Percentiles rank a stretch among this genome's conserved stretches.
Evolutionary conservation across 2,113 vertebrate species (phyloP).

Genomic region (Strix aluco): DNA sequence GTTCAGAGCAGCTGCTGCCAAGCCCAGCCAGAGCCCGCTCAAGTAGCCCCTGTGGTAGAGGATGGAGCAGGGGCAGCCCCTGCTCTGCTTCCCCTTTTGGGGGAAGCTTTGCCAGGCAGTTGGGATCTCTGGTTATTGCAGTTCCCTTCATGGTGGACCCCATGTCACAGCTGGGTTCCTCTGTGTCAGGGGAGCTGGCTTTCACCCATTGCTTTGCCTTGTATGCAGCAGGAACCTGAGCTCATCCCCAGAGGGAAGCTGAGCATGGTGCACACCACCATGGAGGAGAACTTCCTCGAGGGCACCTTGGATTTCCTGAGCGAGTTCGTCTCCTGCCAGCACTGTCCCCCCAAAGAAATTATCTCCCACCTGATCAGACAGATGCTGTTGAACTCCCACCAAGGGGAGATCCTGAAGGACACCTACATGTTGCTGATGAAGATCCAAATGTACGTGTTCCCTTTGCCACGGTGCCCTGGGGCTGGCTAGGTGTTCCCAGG

Average conservation of each 20-base stretch:
- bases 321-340: conserved; percentile 83
- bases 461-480: background rate
- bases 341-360: conserved; percentile 82
- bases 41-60: background rate
- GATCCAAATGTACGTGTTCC: conserved; percentile 85
- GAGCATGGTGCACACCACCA: conserved; percentile 84
- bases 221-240: conserved; percentile 55
- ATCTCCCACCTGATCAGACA: conserved; percentile 79
- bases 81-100: background rate
- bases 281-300: conserved; percentile 86
- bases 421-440: conserved; percentile 90
- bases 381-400: conserved; percentile 79
- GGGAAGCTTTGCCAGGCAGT: background rate
- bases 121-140: background rate
- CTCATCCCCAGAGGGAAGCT: conserved; percentile 82
- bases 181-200: background rate
- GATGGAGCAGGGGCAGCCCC: background rate
- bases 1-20: background rate
- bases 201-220: conserved; percentile 51
- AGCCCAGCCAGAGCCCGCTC: background rate
- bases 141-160: background rate
- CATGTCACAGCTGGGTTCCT: background rate
- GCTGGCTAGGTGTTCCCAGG: background rate
- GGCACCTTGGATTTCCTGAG: conserved; percentile 89
- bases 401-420: conserved; percentile 76